Evolutionary conservation across 2,797 vertebrate species (phyloP), one percentile per base, ranked within the genome.

Genomic region (Sebastes oblongus): DNA sequence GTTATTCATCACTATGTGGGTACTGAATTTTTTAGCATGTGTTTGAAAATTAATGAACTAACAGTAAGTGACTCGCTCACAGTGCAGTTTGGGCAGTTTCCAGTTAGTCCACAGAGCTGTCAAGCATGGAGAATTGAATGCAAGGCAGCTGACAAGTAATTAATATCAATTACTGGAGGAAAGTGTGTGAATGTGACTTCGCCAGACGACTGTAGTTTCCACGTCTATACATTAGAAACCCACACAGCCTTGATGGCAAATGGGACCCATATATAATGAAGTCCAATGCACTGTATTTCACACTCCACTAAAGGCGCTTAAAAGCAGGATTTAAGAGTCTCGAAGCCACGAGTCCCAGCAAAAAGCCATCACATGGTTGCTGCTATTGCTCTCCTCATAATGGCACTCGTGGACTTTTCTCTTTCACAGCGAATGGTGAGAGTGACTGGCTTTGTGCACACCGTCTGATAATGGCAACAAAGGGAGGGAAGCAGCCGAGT

Each of bases 111-210:
- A 83, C 76, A 64, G 76, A 87, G 85, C 84, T 80, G 87, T 78
- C 86, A 83, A 66, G 85, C 91, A 84, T 81, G 78, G 64, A 91
- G 68, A 89, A 90, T 83, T 79, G 64, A 93, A 90, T 69, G 81
- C 83, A 75, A 84, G 71, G 80, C 78, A 75, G 75, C 84, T 91
- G 94, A 93, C 92, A 92, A 93, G 93, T 86, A 93, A 95, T 96
- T 96, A 93, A 95, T 95, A 94, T 94, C 91, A 94, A 95, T 96
- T 94, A 95, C 88, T 74, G 73, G 70, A 71, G 77, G 83, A 88
- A 88, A 91, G 83, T 82, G 90, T 91, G 88, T 92, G 90, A 94
- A 94, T 92, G 92, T 93, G 91, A 95, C 89, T 94, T 82, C 64
- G 67, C 72, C 79, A 60, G 56, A 59, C 7, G 24, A 77, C 78